Percentiles rank a stretch among this genome's conserved stretches.
Conservation (phyloP, 2,113 vertebrate species). For the Centropus unirufus region DNA sequence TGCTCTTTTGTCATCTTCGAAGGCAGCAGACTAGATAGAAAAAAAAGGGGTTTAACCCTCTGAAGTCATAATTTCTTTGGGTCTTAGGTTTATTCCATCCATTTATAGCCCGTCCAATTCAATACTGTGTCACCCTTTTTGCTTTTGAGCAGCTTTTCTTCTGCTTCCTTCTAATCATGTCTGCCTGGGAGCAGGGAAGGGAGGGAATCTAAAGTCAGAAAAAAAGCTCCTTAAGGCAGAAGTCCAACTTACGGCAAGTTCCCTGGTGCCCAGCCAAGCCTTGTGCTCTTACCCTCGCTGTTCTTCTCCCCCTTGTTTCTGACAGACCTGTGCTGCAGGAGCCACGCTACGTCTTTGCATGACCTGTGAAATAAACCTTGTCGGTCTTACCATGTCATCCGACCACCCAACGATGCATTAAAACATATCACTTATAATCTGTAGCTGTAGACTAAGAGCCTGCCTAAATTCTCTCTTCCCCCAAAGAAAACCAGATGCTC, state of each 20-base stretch:
- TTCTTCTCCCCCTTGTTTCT: neutral
- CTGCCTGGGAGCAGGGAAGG: neutral
- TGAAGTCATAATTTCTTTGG: neutral
- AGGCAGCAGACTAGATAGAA: neutral
- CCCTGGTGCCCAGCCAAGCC: neutral
- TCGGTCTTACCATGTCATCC: neutral
- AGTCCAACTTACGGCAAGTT: neutral
- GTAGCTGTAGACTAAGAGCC: neutral
- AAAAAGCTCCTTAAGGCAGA: neutral
- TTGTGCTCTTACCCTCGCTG: neutral
- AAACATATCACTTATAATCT: neutral
- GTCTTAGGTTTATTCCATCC: neutral
- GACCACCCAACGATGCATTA: neutral
- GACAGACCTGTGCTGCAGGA: neutral
- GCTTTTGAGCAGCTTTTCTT: neutral
- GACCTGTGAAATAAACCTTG: neutral
- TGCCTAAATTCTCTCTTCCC: neutral
- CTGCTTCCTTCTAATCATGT: neutral
- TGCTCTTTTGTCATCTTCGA: neutral
- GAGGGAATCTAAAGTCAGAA: neutral
- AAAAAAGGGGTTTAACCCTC: neutral
- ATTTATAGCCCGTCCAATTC: neutral
- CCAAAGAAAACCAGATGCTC: neutral
- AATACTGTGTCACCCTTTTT: neutral
- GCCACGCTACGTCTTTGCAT: neutral